Evolutionary conservation across 1,140 invertebrate genomes (phyloP), one percentile per base, ranked within the genome.

Genomic region (Drosophila bipectinata): DNA sequence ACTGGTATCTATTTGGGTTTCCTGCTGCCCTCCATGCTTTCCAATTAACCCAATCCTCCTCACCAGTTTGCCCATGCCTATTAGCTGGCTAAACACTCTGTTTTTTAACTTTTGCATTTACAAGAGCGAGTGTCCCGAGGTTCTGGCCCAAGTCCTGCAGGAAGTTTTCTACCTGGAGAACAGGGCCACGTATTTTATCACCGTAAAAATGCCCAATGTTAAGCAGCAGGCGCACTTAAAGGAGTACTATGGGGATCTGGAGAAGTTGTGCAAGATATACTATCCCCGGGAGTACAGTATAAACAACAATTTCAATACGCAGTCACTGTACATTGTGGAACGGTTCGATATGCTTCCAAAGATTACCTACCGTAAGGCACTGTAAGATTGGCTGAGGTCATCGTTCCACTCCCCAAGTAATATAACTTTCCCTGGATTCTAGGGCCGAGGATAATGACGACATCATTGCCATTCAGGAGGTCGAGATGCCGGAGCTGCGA

Each of bases 361-460:
- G 18, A 84, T 91, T 15, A 57, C 45, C 4, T 91, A 88, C 26
- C 79, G 90, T 18, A 78, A 54, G 49, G 90, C 90, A 1, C 56
- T 91, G 90, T 91, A 79, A 77, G 82, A 51, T 12, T 3, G 21
- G 12, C 0, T 24, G 21, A 7, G 6, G 9, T 7, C 14, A 3
- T n/a, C 1, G 18, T 47, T 58, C 34, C 34, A n/a, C 10, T 10
- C 0, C 12, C 4, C 34, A 12, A n/a, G 4, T 12, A 12, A 37
- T 37, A 5, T n/a, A n/a, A 37, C 5, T 14, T 24, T 14, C 3
- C 24, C 12, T 60, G 4, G n/a, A 2, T 7, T 4, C 10, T 41
- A 91, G 90, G 1, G 37, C 90, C 24, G 85, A 88, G 32, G 90
- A 91, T 15, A 91, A 91, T 34, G 90, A 91, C 39, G 85, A 91